phyloP scores from a whole-genome alignment of 1,140 invertebrate genomes.

The Bombus waltoni region DNA sequence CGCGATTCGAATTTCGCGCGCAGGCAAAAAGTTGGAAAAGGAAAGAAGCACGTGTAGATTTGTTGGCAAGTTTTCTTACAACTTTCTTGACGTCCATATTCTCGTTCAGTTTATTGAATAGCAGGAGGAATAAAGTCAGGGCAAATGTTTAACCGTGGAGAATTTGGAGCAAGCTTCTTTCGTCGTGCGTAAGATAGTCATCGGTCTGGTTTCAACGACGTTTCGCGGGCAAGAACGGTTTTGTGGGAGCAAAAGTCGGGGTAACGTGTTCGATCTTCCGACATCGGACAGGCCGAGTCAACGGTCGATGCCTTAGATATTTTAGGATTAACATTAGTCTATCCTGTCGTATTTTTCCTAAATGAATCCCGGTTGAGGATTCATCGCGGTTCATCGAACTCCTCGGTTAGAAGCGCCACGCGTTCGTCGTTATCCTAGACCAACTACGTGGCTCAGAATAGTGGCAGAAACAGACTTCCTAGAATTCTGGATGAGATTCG shows the following conservation, averaged over 20 bases:
- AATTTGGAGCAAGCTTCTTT: not conserved
- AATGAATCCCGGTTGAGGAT: conserved; percentile 16
- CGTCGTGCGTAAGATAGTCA: not conserved
- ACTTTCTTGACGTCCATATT: not conserved
- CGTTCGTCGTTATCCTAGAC: conserved; percentile 29
- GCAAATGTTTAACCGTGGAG: not conserved
- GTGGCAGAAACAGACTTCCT: conserved; percentile 30
- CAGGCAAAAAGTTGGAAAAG: not conserved
- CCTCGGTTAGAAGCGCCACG: conserved; percentile 8
- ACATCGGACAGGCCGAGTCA: conserved; percentile 18
- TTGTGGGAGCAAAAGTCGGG: not conserved
- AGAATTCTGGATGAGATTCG: conserved; percentile 37
- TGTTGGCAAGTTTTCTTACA: not conserved
- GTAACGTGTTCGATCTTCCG: not conserved
- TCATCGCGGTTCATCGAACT: conserved; percentile 47
- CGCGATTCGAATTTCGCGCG: not conserved
- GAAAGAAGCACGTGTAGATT: not conserved
- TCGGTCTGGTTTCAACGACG: not conserved
- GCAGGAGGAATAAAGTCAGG: not conserved
- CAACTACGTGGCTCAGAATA: conserved; percentile 29
- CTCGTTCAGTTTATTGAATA: conserved; percentile 13
- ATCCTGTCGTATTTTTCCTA: conserved; percentile 40
- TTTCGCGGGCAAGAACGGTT: not conserved
- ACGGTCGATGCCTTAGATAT: conserved; percentile 19
- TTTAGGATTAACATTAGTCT: conserved; percentile 47